phyloP scores from a whole-genome alignment of 2,113 vertebrate species.

The Perca fluviatilis region DNA sequence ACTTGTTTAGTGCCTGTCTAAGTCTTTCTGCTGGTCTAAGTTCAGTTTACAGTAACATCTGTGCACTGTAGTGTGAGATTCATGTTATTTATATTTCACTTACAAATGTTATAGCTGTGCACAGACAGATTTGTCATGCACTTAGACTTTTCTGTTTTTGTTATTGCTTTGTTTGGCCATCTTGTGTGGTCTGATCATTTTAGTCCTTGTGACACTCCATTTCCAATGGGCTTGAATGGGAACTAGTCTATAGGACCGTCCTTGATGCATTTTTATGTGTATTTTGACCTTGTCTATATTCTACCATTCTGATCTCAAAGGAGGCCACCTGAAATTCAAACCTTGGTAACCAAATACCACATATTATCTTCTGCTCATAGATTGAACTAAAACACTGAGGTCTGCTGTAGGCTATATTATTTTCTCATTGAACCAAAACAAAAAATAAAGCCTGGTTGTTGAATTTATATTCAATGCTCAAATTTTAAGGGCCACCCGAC shows the following conservation, averaged over 20 bases:
- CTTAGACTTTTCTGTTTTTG: constrained; percentile 30
- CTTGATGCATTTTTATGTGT: constrained; percentile 20
- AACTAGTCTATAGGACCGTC: constrained; percentile 10
- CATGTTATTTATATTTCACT: constrained; percentile 23
- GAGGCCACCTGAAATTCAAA: constrained; percentile 39
- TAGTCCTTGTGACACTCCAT: neutral
- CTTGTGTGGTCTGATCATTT: constrained; percentile 57
- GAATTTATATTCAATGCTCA: constrained; percentile 60
- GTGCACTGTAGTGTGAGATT: neutral
- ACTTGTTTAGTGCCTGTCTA: constrained; percentile 60
- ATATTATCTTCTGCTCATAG: constrained; percentile 41
- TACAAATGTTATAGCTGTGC: constrained; percentile 19
- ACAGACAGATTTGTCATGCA: constrained; percentile 23
- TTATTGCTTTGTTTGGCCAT: constrained; percentile 30
- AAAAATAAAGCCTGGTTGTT: constrained; percentile 66
- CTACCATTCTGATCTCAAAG: neutral
- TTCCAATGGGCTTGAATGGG: constrained; percentile 22
- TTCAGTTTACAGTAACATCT: constrained; percentile 41
- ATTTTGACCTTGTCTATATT: constrained; percentile 45
- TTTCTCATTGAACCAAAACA: constrained; percentile 65
- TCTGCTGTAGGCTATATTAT: constrained; percentile 42
- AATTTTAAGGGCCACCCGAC: constrained; percentile 71
- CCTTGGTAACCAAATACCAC: constrained; percentile 21
- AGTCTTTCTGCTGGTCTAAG: constrained; percentile 37
- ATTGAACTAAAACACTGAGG: constrained; percentile 38